Evolutionary conservation across 2,888 invertebrate species (phyloP), one percentile per base, ranked within the genome.

Genomic region (Litoditis marina): DNA sequence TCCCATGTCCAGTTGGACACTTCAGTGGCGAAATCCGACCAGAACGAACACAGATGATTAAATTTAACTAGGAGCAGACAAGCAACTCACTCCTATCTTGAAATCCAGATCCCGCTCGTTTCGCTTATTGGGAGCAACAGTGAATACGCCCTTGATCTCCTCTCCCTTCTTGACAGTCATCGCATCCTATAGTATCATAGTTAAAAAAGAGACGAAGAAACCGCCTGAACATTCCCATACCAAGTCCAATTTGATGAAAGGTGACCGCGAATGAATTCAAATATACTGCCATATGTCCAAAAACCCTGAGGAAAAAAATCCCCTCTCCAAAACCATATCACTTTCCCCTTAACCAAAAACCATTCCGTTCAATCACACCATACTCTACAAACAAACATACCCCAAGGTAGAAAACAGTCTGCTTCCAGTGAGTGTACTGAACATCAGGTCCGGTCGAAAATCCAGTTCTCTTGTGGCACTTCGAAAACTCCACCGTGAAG

Each of bases 401-500:
- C 83, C 94, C 91, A 79, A 96, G 90, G 85, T 98, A 98, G 86
- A 99, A 98, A 55, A 99, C 96, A 7, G 91, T 92, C 85, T 95
- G 94, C 85, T 99, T 99, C 98, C 98, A 99, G 85, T 99, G 98
- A 27, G 98, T 99, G 85, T 98, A 96, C 32, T 92, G 91, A 0
- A 92, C 91, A 84, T 96, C 96, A 0, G 98, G 98, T 85, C 87
- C 86, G 65, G 98, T 98, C 81, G 94, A 95, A 86, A 98, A 98
- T 28, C 96, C 95, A 71, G 93, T 91, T 61, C 93, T 88, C 86
- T 95, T 98, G 88, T 99, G 98, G 79, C 94, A 98, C 87, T 95
- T 94, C 39, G 94, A 93, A 87, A 99, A 99, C 86, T 99, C 96
- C 76, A 99, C 94, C 83, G 92, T 96, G 87, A 99, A 99, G 87